These are phyloP conservation scores for Archips crataeganus DNA, from an alignment of 2,888 invertebrate genomes.

Conservation along the genomic window DNA sequence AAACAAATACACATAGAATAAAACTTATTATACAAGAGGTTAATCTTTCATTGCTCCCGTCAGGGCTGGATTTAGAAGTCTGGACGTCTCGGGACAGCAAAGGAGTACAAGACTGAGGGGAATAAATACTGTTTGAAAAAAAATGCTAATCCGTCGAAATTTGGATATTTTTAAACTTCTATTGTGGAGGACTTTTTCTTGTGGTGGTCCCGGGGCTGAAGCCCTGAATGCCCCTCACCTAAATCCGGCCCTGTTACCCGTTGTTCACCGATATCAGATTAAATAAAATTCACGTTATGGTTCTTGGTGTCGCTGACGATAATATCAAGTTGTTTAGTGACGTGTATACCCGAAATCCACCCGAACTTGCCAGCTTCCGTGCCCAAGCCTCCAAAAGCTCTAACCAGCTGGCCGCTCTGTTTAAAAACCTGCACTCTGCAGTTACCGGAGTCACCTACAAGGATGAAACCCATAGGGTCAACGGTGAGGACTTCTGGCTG, in stretches of 20 bases:
- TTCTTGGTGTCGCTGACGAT: constrained; percentile 87
- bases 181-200: too few species aligned
- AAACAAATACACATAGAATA: constrained; percentile 52
- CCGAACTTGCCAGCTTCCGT: constrained; percentile 83
- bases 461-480: constrained; percentile 90
- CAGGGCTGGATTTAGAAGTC: too few species aligned
- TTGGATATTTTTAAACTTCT: too few species aligned
- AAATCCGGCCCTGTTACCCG: too few species aligned
- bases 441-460: constrained; percentile 93
- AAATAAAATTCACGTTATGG: constrained; percentile 78
- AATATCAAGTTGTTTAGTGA: constrained; percentile 87
- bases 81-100: too few species aligned
- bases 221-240: too few species aligned
- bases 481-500: constrained; percentile 91
- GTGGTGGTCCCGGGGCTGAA: too few species aligned
- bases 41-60: constrained; percentile 5
- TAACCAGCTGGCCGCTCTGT: constrained; percentile 88
- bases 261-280: constrained; percentile 37
- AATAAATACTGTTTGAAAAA: too few species aligned
- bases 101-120: too few species aligned
- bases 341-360: constrained; percentile 89
- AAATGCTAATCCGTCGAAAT: too few species aligned
- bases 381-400: constrained; percentile 87
- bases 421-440: constrained; percentile 91
- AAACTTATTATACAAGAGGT: constrained; percentile 62